Conservation (phyloP, 2,797 vertebrate species). For the Melanotaenia boesemani region DNA sequence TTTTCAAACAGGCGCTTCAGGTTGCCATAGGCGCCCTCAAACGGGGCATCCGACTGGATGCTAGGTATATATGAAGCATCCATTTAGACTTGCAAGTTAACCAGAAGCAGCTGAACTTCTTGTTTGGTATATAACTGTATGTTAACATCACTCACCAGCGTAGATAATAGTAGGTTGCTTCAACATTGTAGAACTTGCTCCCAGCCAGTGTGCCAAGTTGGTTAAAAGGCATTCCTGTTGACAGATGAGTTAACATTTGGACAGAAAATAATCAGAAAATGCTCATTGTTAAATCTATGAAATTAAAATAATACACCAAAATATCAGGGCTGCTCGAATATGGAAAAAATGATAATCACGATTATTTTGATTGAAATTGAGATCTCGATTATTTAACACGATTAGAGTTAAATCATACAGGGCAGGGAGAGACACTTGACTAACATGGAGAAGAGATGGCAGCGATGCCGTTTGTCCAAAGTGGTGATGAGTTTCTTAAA, state of each 20-base stretch:
- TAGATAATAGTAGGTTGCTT: constrained; percentile 97
- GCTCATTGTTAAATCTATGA: no score
- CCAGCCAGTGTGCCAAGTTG: constrained; percentile 95
- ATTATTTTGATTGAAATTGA: no score
- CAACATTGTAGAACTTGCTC: constrained; percentile 96
- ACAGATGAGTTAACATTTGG: constrained; percentile 2
- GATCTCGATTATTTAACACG: no score
- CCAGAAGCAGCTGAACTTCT: neutral
- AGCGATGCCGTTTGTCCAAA: no score
- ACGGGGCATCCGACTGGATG: constrained; percentile 96
- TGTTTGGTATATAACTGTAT: neutral
- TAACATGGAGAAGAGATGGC: no score
- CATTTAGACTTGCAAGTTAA: constrained; percentile 1
- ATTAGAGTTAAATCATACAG: no score
- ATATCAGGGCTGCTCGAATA: no score
- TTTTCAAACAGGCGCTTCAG: constrained; percentile 96
- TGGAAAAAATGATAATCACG: no score
- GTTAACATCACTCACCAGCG: constrained; percentile 89
- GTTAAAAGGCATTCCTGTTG: constrained; percentile 96
- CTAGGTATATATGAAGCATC: constrained; percentile 67
- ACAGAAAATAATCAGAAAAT: no score
- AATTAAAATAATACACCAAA: no score
- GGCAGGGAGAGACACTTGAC: no score
- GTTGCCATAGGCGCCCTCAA: constrained; percentile 96
- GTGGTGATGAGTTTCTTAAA: no score